Conservation (phyloP, 2,113 vertebrate species). For the Actenoides hombroni region DNA sequence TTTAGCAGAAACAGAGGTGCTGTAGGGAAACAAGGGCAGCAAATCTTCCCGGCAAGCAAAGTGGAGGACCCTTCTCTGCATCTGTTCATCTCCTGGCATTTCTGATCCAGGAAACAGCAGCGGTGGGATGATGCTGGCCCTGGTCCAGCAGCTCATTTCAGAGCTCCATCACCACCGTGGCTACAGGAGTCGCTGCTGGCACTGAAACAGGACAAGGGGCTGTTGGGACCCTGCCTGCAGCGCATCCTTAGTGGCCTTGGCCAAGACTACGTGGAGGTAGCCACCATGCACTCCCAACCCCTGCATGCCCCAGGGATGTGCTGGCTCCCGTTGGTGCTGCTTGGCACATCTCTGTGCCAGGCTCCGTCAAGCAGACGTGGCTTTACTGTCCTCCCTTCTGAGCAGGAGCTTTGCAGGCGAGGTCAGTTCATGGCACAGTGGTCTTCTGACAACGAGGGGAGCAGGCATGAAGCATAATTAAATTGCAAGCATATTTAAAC, state of each 20-base stretch:
- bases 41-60: neutral
- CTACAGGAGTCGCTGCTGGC: neutral
- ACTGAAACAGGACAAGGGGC: accelerated
- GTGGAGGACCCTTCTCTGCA: accelerated
- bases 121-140: neutral
- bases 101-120: neutral
- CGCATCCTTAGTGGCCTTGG: neutral
- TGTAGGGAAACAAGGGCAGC: neutral
- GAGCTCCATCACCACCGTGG: accelerated
- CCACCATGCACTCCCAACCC: neutral
- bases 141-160: neutral
- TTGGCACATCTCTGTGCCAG: neutral
- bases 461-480: conserved; percentile 26
- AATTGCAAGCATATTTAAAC: conserved; percentile 45
- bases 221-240: accelerated
- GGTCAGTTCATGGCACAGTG: neutral
- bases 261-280: neutral
- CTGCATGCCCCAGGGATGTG: accelerated
- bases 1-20: neutral
- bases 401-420: neutral
- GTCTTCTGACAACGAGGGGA: neutral
- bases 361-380: neutral
- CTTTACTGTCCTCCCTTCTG: neutral
- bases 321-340: accelerated
- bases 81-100: neutral